phyloP scores from a whole-genome alignment of 2,888 invertebrate species.

The Melanostoma mellinum region DNA sequence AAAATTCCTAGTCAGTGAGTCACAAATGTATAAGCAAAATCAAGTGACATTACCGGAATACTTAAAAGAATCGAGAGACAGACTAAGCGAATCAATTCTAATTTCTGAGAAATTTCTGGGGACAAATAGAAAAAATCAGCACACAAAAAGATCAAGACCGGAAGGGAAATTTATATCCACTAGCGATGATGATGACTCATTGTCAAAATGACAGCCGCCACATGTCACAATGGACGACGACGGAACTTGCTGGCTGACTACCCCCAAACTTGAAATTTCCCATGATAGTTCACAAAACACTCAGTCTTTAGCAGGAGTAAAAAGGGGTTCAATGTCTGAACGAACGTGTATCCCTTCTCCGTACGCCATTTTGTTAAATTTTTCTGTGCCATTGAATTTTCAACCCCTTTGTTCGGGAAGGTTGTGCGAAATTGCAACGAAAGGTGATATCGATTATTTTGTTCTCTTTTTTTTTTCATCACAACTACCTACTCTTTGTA shows the following conservation, averaged over 20 bases:
- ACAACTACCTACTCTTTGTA: slow-evolving; percentile 12
- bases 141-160: slow-evolving; percentile 16
- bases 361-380: slow-evolving; percentile 32
- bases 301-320: neutral
- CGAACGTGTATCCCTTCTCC: slow-evolving; percentile 14
- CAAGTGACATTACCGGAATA: neutral
- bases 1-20: slow-evolving; percentile 5
- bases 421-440: slow-evolving; percentile 54
- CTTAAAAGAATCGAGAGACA: too few species aligned
- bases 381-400: slow-evolving; percentile 18
- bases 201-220: slow-evolving; percentile 38
- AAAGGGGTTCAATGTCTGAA: slow-evolving; percentile 12
- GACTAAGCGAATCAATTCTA: neutral
- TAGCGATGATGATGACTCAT: slow-evolving; percentile 27
- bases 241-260: slow-evolving; percentile 13
- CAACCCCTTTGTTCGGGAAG: slow-evolving; percentile 49
- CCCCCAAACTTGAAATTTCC: neutral
- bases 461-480: slow-evolving; percentile 32
- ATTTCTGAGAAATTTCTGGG: neutral
- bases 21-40: neutral
- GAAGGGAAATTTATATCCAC: slow-evolving; percentile 23
- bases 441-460: slow-evolving; percentile 67
- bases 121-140: neutral
- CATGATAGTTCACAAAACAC: slow-evolving; percentile 1
- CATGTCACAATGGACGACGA: slow-evolving; percentile 12